Evolutionary conservation across 2,797 vertebrate genomes (phyloP), one percentile per base, ranked within the genome.

Genomic region (Phoxinus dragarum): DNA sequence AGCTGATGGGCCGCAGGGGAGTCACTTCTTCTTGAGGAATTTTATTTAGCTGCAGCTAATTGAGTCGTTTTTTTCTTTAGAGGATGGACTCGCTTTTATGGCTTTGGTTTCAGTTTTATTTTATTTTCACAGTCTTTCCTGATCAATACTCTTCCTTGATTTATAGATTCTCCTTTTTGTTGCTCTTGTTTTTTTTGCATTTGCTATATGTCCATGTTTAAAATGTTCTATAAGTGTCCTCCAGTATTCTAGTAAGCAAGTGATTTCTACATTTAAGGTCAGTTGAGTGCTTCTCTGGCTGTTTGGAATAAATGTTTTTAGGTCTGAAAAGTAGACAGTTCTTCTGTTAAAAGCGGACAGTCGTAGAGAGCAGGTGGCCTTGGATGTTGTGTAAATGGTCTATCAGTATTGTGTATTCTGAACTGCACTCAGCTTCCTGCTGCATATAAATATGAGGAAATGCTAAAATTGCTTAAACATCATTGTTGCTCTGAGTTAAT

Each of bases 21-120:
- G 23, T 27, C 12, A 77, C 36, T 40, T 14, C 36, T 38, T 56
- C 49, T 59, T 59, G 34, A 59, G 74, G 52, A 59, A 38, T 59
- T 76, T 59, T 40, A n/a, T 59, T 59, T 59, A 59, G 38, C 76
- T 64, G 76, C 14, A 78, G 56, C n/a, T 78, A 16, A 38, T 42
- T 64, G 76, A 78, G 38, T 31, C 44, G 38, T 64, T 64, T 78
- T 78, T 64, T n/a, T 7, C n/a, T 42, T n/a, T 44, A 31, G 38
- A 78, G 56, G 8, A 31, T 31, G 5, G 9, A 11, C n/a, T 64
- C 38, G 27, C 14, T 64, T 36, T 42, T 27, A 78, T 61, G 16
- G 75, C n/a, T 27, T n/a, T 61, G 14, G 75, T 40, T 42, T 61
- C 8, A 6, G 9, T 78, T 64, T 42, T 42, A 44, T 78, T 76